Evolutionary conservation across 2,113 vertebrate genomes (phyloP), one percentile per base, ranked within the genome.

Genomic region (Hymenochirus boettgeri): DNA sequence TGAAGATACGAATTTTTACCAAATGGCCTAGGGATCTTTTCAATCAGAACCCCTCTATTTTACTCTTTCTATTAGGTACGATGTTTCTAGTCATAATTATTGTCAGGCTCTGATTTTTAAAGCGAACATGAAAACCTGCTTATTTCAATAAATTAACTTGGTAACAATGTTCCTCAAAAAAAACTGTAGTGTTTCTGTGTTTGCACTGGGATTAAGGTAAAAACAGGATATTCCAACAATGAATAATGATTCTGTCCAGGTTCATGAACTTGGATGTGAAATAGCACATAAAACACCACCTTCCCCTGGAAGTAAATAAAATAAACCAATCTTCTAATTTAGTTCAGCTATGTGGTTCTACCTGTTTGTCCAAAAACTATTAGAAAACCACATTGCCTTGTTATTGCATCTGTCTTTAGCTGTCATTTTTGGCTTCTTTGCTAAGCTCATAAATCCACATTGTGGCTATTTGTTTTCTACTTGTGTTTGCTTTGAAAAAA

Each of bases 351-450:
- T 65, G 62, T 31, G 12, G 21, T 42, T 45, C 26, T 24, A 57
- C 62, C 62, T 31, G 62, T 65, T 57, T 57, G 42, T 35, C 45
- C 48, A 35, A 65, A 55, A 65, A 65, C 62, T 57, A 65, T 57
- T 65, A 57, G 52, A 45, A 48, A 35, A 65, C 25, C 52, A 46
- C 25, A 5, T 18, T 53, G 62, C 25, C 4, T 6, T 56, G 7
- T n/a, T 33, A 27, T 22, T 27, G 15, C 25, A 21, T 27, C 42
- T 48, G 39, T 65, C 53, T 18, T 22, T 45, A 19, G 12, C 33
- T 57, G 62, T 48, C 51, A 57, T 9, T 31, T 55, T 35, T 27
- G 35, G 25, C 51, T 29, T 65, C 45, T 39, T 25, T 65, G 9
- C 57, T 57, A 19, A 65, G 23, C 21, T 10, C n/a, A 6, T 56